phyloP scores from a whole-genome alignment of 2,888 invertebrate species.

The Eupithecia vulgata region DNA sequence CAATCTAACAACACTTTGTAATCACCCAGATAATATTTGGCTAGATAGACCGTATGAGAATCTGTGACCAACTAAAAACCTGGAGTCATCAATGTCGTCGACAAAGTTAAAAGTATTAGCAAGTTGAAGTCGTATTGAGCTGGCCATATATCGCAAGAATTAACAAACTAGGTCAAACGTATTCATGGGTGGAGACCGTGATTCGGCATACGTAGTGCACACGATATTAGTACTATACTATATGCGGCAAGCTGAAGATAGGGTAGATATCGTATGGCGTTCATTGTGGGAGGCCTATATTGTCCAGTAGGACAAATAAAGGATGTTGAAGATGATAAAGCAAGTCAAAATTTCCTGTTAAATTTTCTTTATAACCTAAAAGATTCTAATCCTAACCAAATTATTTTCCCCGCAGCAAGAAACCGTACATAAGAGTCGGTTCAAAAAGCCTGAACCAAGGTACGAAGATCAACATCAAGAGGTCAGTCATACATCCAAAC shows the following conservation, averaged over 20 bases:
- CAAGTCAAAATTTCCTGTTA: neutral
- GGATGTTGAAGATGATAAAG: too few species aligned
- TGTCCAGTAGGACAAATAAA: too few species aligned
- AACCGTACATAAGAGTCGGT: slow-evolving; percentile 68
- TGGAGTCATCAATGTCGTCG: neutral
- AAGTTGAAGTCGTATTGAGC: too few species aligned
- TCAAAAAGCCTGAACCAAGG: slow-evolving; percentile 72
- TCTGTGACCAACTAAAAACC: neutral
- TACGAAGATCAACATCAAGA: slow-evolving; percentile 54
- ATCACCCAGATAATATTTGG: neutral
- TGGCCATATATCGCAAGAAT: too few species aligned
- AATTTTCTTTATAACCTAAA: neutral
- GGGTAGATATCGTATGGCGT: too few species aligned
- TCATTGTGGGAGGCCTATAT: too few species aligned
- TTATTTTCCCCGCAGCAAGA: slow-evolving; percentile 60
- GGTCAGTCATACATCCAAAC: slow-evolving; percentile 61
- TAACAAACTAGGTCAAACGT: too few species aligned
- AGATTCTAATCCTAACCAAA: neutral
- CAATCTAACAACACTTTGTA: neutral
- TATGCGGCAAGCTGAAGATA: too few species aligned
- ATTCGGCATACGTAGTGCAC: too few species aligned
- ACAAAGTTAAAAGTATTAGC: too few species aligned
- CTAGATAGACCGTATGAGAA: neutral
- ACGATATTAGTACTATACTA: too few species aligned
- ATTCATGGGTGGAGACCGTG: too few species aligned